Evolutionary conservation across 2,113 vertebrate genomes (phyloP), one percentile per base, ranked within the genome.

Genomic region (Reinhardtius hippoglossoides): DNA sequence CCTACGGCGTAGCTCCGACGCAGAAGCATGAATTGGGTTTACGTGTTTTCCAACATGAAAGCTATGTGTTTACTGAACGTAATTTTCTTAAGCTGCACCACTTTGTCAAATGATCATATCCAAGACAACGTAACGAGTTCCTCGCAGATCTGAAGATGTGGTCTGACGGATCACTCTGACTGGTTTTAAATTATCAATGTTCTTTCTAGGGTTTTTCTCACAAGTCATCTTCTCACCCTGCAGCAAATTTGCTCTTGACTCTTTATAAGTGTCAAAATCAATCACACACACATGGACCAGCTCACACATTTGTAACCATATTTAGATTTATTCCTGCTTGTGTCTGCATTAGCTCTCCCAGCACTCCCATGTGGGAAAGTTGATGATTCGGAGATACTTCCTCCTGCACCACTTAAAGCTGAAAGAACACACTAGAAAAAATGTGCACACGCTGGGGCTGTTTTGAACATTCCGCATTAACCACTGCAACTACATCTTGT

Each of bases 351-450:
- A 79, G 77, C 78, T 80, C 71, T 40, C 18, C 44, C 52, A 46
- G 71, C 37, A 71, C 71, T 71, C 65, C 74, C 76, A 40, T 80
- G 75, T 62, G 63, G 50, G 65, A 87, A 86, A 89, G 75, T 73
- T 89, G 81, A 89, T 87, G 83, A 88, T 84, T 84, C 62, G 7
- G 74, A 71, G 57, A 76, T 76, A 71, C 57, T 64, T 72, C 58
- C 69, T 59, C 46, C 52, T 58, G 76, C 81, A 80, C 60, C 66
- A 86, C 85, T 85, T 85, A 70, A 9, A 76, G 68, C 75, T 80
- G 77, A 84, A 80, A 78, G 80, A 81, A 84, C 50, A 80, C 77
- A 20, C 71, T 85, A 20, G 6, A 78, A 81, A 77, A 80, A 72
- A 58, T 80, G 16, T 24, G n/a, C 20, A 26, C 14, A 26, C 18